Conservation (phyloP, 2,797 vertebrate species). For the Austrolebias charrua region DNA sequence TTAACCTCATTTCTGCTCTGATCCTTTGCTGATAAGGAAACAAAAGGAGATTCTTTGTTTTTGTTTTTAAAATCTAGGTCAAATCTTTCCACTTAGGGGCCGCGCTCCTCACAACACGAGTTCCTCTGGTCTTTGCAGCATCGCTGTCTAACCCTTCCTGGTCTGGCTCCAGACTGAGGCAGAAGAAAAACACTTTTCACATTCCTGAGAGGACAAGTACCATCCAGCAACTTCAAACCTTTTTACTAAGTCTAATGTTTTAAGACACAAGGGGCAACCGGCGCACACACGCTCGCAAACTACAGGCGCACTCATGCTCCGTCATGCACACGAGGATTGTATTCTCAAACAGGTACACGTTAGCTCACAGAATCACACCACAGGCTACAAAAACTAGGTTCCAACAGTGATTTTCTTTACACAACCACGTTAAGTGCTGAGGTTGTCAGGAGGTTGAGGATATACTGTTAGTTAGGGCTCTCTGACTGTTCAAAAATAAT, state of each 20-base stretch:
- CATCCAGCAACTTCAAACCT: slow-evolving; percentile 71
- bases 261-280: slow-evolving; percentile 74
- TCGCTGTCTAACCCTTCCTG: slow-evolving; percentile 64
- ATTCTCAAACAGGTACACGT: slow-evolving; percentile 55
- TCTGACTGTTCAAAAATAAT: slow-evolving; percentile 78
- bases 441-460: slow-evolving; percentile 71
- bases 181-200: slow-evolving; percentile 68
- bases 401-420: slow-evolving; percentile 77
- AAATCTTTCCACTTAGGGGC: slow-evolving; percentile 28
- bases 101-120: slow-evolving; percentile 24
- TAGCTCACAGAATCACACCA: slow-evolving; percentile 67
- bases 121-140: slow-evolving; percentile 60
- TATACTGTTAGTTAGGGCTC: slow-evolving; percentile 77
- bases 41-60: background rate
- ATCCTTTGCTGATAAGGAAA: slow-evolving; percentile 8
- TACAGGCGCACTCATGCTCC: slow-evolving; percentile 35
- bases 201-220: slow-evolving; percentile 81
- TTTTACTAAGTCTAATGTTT: slow-evolving; percentile 76
- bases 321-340: slow-evolving; percentile 61
- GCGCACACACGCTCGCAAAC: slow-evolving; percentile 16
- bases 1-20: background rate
- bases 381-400: slow-evolving; percentile 70
- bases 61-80: slow-evolving; percentile 30
- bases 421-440: slow-evolving; percentile 80
- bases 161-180: slow-evolving; percentile 75